phyloP scores from a whole-genome alignment of 2,113 vertebrate species.

The Lepus timidus region DNA sequence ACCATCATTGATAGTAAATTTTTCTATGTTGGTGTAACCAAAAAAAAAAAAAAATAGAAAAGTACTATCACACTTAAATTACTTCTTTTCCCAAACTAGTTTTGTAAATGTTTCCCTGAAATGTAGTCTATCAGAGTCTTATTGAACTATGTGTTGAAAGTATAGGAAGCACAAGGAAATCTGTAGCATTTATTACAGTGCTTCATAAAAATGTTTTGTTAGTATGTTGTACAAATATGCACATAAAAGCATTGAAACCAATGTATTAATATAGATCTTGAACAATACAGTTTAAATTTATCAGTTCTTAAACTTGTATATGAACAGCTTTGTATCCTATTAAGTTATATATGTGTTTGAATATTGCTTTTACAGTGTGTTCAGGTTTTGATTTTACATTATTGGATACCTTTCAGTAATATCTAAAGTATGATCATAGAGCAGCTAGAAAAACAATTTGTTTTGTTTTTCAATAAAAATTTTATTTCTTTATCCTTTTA shows the following conservation, averaged over 20 bases:
- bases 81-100: conserved; percentile 39
- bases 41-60: conserved; percentile 62
- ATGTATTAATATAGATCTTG: conserved; percentile 26
- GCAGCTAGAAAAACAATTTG: neutral
- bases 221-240: conserved; percentile 42
- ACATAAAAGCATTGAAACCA: neutral
- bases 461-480: conserved; percentile 39
- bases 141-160: conserved; percentile 41
- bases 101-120: conserved; percentile 41
- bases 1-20: conserved; percentile 40
- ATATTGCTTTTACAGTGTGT: neutral
- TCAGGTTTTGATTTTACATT: conserved; percentile 43
- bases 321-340: neutral
- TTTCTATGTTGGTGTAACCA: neutral
- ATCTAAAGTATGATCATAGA: neutral
- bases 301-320: neutral
- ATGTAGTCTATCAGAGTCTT: conserved; percentile 53
- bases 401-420: neutral
- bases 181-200: conserved; percentile 28
- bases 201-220: conserved; percentile 68
- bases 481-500: neutral
- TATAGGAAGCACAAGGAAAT: conserved; percentile 61
- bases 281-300: neutral
- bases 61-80: neutral
- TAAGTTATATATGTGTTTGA: neutral